Percentiles rank a stretch among this genome's conserved stretches.
phyloP scores from a whole-genome alignment of 2,797 vertebrate genomes.

The Gouania willdenowi region DNA sequence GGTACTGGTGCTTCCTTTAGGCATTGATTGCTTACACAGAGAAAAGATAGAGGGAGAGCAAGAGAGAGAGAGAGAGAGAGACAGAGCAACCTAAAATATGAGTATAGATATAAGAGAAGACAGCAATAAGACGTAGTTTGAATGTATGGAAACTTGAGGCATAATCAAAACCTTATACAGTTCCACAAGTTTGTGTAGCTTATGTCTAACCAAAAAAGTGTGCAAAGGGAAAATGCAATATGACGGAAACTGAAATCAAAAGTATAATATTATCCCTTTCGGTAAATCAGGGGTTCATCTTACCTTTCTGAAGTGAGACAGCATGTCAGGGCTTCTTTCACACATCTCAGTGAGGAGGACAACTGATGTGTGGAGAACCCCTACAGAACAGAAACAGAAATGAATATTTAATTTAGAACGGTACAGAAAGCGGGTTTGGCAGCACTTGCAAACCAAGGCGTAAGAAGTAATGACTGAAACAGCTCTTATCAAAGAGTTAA shows the following conservation, averaged over 20 bases:
- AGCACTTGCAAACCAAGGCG: too few relatives aligned
- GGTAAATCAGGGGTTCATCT: constrained; percentile 20
- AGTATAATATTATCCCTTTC: constrained; percentile 15
- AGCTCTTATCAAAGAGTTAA: too few relatives aligned
- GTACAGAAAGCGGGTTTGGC: too few relatives aligned
- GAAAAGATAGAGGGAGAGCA: constrained; percentile 55
- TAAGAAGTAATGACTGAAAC: too few relatives aligned
- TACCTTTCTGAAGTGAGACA: constrained; percentile 99
- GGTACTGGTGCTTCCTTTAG: constrained; percentile 59
- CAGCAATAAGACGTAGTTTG: constrained; percentile 44
- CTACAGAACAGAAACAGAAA: constrained; percentile 54
- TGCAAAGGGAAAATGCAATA: constrained; percentile 65
- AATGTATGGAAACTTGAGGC: constrained; percentile 33
- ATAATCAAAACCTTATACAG: constrained; percentile 31
- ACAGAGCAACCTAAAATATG: too few relatives aligned
- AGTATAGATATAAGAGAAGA: constrained; percentile 58
- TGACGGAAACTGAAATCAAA: constrained; percentile 54
- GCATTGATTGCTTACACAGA: constrained; percentile 57
- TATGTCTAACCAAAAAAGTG: constrained; percentile 44
- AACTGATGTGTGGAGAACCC: constrained; percentile 97
- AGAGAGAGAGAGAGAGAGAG: too few relatives aligned
- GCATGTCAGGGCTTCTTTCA: constrained; percentile 98
- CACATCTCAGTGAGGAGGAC: constrained; percentile 99
- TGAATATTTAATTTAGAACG: too few relatives aligned
- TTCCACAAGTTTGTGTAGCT: constrained; percentile 28